Percentiles rank a stretch among this genome's conserved stretches.
Evolutionary conservation across 2,888 invertebrate species (phyloP).

Genomic region (Brassicogethes aeneus): DNA sequence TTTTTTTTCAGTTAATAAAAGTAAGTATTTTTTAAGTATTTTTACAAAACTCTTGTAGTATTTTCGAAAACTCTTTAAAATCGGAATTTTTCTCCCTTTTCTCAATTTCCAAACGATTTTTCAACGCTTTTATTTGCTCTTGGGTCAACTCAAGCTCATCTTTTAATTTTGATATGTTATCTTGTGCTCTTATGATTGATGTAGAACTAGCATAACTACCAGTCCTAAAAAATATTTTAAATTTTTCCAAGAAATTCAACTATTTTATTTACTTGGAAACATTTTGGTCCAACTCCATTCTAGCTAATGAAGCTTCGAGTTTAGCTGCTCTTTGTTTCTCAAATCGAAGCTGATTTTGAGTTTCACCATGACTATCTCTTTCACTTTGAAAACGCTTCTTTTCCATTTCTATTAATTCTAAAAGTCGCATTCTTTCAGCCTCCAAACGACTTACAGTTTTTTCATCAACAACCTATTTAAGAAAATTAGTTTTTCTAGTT

Average conservation of each 20-base stretch:
- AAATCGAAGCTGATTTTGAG: conserved; percentile 33
- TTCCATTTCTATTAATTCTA: conserved; percentile 49
- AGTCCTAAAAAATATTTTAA: too few species aligned
- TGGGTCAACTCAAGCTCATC: conserved; percentile 52
- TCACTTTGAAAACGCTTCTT: conserved; percentile 52
- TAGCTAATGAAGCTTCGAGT: conserved; percentile 47
- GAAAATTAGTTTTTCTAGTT: too few species aligned
- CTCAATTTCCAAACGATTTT: conserved; percentile 53
- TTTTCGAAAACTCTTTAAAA: conserved; percentile 8
- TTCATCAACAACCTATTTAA: too few species aligned
- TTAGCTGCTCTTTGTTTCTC: conserved; percentile 50
- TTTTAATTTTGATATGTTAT: conserved; percentile 12
- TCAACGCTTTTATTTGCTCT: conserved; percentile 56
- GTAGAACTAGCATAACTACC: too few species aligned
- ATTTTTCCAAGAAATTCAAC: neutral
- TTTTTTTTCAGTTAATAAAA: too few species aligned
- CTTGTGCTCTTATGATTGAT: conserved; percentile 3
- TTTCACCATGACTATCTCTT: conserved; percentile 33
- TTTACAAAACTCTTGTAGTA: neutral
- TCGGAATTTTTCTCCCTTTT: conserved; percentile 55
- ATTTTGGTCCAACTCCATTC: conserved; percentile 47
- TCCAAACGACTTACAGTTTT: conserved; percentile 44
- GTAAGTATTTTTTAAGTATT: too few species aligned
- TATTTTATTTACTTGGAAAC: conserved; percentile 26
- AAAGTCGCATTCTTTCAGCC: conserved; percentile 51